These are phyloP conservation scores for Megalonaias nervosa DNA, from an alignment of 1,140 invertebrate genomes.

Conservation along the genomic window DNA sequence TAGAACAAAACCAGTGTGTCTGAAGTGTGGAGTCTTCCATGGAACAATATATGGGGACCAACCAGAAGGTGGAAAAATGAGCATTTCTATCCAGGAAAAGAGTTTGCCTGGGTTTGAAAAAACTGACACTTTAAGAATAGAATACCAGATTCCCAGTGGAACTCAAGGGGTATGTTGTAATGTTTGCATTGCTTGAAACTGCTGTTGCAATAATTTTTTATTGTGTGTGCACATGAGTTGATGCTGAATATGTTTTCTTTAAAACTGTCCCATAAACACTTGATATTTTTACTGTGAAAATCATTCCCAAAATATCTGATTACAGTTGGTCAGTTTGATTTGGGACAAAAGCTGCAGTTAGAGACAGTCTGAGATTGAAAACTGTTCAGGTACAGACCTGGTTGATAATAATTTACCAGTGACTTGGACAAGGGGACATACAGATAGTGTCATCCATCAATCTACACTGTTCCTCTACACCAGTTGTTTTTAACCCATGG, in stretches of 20 bases:
- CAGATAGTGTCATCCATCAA: no score
- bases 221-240: neutral
- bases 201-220: neutral
- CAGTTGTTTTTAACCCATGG: no score
- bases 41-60: conserved; percentile 43
- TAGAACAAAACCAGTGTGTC: conserved; percentile 16
- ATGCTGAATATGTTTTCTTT: neutral
- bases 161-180: conserved; percentile 35
- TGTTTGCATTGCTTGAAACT: neutral
- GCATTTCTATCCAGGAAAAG: neutral
- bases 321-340: no score
- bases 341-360: no score
- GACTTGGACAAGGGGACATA: no score
- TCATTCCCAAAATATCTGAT: no score
- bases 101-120: conserved; percentile 25
- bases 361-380: no score
- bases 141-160: conserved; percentile 29
- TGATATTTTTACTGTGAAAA: neutral
- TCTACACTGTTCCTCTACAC: no score
- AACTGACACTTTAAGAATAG: conserved; percentile 12
- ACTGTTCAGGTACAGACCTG: no score
- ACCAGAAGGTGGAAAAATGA: conserved; percentile 31
- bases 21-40: conserved; percentile 35
- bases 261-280: neutral
- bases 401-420: no score